Evolutionary conservation across 2,113 vertebrate genomes (phyloP).

Genomic region (Triplophysa rosa): DNA sequence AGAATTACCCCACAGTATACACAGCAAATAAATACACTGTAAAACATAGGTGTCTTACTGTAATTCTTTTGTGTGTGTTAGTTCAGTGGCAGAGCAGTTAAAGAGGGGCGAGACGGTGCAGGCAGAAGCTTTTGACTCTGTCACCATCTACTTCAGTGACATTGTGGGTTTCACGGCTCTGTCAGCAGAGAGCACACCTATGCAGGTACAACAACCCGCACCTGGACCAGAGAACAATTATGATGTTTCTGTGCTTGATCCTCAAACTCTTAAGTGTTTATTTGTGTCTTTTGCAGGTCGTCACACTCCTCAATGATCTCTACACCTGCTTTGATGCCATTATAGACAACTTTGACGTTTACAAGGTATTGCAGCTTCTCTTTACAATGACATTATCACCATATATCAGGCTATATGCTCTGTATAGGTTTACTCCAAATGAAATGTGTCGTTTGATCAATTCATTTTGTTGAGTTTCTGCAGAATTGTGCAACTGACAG

Average conservation of each 20-base stretch:
- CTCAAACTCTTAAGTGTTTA: not conserved
- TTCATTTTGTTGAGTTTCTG: too few species aligned
- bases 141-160: conserved; percentile 97
- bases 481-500: too few species aligned
- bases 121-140: conserved; percentile 92
- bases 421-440: not conserved
- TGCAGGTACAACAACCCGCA: conserved; percentile 78
- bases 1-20: conserved; percentile 8
- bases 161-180: conserved; percentile 92
- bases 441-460: too few species aligned
- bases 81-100: conserved; percentile 92
- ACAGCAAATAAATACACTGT: not conserved
- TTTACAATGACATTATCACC: not conserved
- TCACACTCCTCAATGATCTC: conserved; percentile 91
- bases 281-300: conserved; percentile 74
- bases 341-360: conserved; percentile 96
- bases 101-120: conserved; percentile 90
- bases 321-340: conserved; percentile 97
- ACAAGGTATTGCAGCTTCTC: conserved; percentile 81
- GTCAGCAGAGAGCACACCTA: conserved; percentile 89
- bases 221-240: not conserved
- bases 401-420: not conserved
- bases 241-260: not conserved
- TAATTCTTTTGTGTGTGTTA: conserved; percentile 54
- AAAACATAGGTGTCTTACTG: not conserved